Conservation (phyloP, 2,888 invertebrate genomes). For the Lasioglossum leucozonium region DNA sequence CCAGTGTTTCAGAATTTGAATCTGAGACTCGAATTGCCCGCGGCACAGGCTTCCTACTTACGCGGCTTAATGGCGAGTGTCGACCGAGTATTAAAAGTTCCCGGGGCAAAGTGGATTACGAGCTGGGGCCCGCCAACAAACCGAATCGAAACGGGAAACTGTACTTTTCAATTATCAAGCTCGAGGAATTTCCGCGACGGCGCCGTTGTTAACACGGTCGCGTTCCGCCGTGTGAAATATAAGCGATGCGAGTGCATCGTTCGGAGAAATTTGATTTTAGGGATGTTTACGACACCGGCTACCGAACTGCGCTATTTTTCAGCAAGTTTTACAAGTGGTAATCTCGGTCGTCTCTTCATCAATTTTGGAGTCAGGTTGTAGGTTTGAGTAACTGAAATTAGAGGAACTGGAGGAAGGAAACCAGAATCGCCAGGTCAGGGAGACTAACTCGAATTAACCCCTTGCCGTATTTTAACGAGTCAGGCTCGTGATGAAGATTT, state of each 20-base stretch:
- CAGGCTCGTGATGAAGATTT: no score
- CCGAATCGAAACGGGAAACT: conserved; percentile 4
- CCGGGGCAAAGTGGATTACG: conserved; percentile 41
- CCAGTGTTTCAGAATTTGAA: conserved; percentile 41
- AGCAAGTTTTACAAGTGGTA: not conserved
- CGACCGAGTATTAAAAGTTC: conserved; percentile 41
- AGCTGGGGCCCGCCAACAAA: not conserved
- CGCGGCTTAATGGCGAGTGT: conserved; percentile 22
- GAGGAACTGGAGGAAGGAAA: no score
- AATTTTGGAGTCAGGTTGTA: not conserved
- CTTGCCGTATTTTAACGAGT: no score
- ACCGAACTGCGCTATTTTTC: not conserved
- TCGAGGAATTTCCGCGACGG: not conserved
- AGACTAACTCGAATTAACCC: no score
- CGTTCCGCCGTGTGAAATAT: not conserved
- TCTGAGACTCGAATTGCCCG: conserved; percentile 2
- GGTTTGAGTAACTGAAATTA: no score
- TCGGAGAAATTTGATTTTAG: not conserved
- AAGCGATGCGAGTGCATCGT: not conserved
- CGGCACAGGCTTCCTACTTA: conserved; percentile 41
- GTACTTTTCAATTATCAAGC: conserved; percentile 9
- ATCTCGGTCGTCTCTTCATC: not conserved
- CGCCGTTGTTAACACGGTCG: not conserved
- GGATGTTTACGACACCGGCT: not conserved
- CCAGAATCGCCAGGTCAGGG: no score